These are phyloP conservation scores for Halcyon badia DNA, from an alignment of 2,797 vertebrate species.

Conservation along the genomic window DNA sequence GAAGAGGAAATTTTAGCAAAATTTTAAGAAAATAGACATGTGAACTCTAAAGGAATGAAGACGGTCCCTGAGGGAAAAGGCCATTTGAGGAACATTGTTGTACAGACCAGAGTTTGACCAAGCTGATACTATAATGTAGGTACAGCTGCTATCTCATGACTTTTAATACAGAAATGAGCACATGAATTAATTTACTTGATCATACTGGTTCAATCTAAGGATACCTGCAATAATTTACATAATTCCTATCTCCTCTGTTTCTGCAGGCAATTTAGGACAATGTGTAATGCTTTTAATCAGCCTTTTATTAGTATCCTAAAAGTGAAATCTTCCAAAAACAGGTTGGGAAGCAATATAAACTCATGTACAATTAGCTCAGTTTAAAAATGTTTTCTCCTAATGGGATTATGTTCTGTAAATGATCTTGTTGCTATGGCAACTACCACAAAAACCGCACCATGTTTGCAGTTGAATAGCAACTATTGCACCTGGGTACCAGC, in stretches of 20 bases:
- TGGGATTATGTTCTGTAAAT: conserved; percentile 80
- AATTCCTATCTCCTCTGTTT: conserved; percentile 46
- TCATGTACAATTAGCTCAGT: conserved; percentile 77
- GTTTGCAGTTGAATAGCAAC: conserved; percentile 66
- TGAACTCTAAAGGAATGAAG: not conserved
- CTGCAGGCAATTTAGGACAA: conserved; percentile 72
- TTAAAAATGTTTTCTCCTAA: conserved; percentile 79
- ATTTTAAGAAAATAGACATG: not conserved
- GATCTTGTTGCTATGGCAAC: conserved; percentile 78
- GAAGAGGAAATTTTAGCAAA: not conserved
- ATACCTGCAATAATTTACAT: conserved; percentile 70
- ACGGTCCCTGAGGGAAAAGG: not conserved
- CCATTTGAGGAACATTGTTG: not conserved
- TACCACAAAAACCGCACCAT: conserved; percentile 71
- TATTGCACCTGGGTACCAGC: conserved; percentile 77
- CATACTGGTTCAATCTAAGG: conserved; percentile 21
- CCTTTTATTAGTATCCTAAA: conserved; percentile 73
- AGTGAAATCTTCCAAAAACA: conserved; percentile 71
- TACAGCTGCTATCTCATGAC: not conserved
- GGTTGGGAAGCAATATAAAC: conserved; percentile 74
- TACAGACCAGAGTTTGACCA: not conserved
- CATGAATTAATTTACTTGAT: conserved; percentile 48
- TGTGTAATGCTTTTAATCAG: conserved; percentile 53
- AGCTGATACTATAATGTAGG: not conserved
- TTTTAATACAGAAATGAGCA: conserved; percentile 37